phyloP scores from a whole-genome alignment of 2,888 invertebrate species.

The Bhutanitis thaidina region DNA sequence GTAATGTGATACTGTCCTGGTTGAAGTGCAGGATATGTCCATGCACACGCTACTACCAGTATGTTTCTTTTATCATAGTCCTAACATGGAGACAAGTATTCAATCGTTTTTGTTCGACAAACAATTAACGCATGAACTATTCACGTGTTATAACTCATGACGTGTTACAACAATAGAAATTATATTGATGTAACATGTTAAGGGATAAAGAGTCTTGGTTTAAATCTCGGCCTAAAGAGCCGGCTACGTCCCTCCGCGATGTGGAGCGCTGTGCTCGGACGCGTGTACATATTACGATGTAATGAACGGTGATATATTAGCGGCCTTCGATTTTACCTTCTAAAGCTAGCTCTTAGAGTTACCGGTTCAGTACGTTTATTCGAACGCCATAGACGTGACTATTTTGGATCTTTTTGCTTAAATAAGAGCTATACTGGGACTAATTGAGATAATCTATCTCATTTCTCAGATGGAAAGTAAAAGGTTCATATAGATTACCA shows the following conservation, averaged over 20 bases:
- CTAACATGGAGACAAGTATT: no score
- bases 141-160: no score
- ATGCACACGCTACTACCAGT: no score
- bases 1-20: no score
- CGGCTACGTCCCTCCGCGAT: conserved; percentile 32
- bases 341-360: conserved; percentile 73
- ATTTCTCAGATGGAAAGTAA: no score
- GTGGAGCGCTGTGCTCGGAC: conserved; percentile 31
- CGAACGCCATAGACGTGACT: neutral
- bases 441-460: no score
- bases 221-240: neutral
- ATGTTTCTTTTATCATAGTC: no score
- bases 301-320: conserved; percentile 79
- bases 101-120: no score
- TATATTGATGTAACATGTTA: neutral
- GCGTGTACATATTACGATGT: conserved; percentile 66
- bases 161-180: no score
- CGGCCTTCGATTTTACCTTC: conserved; percentile 79
- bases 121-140: no score
- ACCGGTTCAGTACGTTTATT: conserved; percentile 20
- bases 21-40: no score
- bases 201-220: neutral
- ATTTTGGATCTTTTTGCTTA: neutral
- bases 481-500: neutral
- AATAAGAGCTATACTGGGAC: neutral